Evolutionary conservation across 2,113 vertebrate species (phyloP).

Genomic region (Garra rufa): DNA sequence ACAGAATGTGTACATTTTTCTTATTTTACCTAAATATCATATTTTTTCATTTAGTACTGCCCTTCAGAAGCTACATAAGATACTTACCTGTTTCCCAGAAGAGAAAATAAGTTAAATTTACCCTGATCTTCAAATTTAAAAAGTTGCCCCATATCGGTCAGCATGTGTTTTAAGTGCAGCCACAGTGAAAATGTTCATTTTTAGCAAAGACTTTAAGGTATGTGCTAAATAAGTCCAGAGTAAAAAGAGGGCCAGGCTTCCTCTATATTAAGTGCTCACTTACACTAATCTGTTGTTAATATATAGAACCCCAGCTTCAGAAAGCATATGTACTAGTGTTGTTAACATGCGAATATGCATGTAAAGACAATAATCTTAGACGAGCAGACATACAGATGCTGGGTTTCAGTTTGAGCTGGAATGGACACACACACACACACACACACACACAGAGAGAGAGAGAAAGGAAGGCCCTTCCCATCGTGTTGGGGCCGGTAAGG

Average conservation of each 20-base stretch:
- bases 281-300: background rate
- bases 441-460: background rate
- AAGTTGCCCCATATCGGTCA: background rate
- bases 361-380: background rate
- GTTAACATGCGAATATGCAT: background rate
- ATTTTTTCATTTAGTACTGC: no score
- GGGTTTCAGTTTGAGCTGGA: background rate
- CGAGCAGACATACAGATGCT: background rate
- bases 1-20: no score
- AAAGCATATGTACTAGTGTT: background rate
- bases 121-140: no score
- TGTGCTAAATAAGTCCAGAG: background rate
- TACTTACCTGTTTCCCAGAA: no score
- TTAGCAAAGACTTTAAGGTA: background rate
- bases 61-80: no score
- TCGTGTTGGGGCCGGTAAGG: constrained; percentile 31
- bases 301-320: background rate
- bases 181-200: no score
- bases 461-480: constrained; percentile 46
- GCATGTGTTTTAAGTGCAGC: background rate
- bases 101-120: no score
- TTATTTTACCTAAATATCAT: no score
- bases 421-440: background rate
- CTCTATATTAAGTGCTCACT: background rate
- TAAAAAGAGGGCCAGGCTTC: background rate